Conservation (phyloP, 2,888 invertebrate species). For the Melieria crassipennis region DNA sequence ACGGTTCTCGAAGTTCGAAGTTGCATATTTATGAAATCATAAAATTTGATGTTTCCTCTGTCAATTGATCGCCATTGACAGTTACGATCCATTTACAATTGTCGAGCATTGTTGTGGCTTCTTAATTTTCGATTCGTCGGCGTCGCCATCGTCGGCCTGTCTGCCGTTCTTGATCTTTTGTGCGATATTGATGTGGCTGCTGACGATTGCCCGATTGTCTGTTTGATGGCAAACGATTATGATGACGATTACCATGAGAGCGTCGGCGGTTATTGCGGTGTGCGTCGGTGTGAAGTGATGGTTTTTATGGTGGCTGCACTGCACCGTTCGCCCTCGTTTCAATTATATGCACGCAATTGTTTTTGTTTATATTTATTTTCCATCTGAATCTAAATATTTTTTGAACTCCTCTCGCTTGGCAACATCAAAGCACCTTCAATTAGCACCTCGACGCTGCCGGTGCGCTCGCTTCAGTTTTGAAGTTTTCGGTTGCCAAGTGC, state of each 20-base stretch:
- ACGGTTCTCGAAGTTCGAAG: neutral
- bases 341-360: conserved; percentile 3
- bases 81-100: conserved; percentile 42
- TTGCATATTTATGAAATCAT: conserved; percentile 63
- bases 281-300: too few relatives aligned
- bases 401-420: conserved; percentile 40
- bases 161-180: neutral
- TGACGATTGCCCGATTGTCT: conserved; percentile 10
- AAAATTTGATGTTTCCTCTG: conserved; percentile 66
- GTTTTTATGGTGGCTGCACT: neutral
- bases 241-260: conserved; percentile 33
- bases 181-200: neutral
- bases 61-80: conserved; percentile 48
- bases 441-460: conserved; percentile 53
- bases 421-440: conserved; percentile 63
- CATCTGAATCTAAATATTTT: conserved; percentile 39
- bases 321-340: neutral
- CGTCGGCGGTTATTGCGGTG: conserved; percentile 18
- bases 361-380: conserved; percentile 29
- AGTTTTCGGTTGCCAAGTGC: neutral
- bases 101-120: conserved; percentile 12
- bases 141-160: neutral
- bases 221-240: conserved; percentile 29
- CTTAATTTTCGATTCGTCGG: neutral
- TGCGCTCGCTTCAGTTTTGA: conserved; percentile 31